These are phyloP conservation scores for Pherbina coryleti DNA, from an alignment of 2,888 invertebrate species.

Conservation along the genomic window DNA sequence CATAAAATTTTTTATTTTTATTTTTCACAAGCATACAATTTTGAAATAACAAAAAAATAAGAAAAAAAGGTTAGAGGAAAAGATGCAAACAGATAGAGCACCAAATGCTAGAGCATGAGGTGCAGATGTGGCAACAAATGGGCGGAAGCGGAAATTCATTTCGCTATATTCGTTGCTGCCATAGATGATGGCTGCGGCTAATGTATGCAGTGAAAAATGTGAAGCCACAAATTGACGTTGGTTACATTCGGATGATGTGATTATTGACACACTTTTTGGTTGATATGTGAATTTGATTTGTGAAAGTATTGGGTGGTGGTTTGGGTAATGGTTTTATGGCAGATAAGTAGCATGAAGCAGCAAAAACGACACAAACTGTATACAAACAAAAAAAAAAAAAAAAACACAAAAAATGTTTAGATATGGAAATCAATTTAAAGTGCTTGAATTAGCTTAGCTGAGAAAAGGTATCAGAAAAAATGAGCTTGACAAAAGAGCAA, in stretches of 20 bases:
- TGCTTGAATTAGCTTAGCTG: no score
- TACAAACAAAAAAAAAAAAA: no score
- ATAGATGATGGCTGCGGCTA: slow-evolving; percentile 8
- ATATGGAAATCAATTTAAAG: no score
- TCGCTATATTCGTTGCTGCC: neutral
- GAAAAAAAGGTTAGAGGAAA: neutral
- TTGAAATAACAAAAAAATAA: neutral
- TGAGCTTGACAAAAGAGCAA: neutral
- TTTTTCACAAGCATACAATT: neutral
- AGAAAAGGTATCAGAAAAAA: neutral
- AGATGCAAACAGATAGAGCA: neutral
- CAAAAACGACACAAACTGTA: no score
- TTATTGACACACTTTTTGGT: slow-evolving; percentile 19
- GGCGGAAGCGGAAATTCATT: neutral
- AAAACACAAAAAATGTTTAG: no score
- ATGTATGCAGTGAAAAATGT: slow-evolving; percentile 15
- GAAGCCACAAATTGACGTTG: neutral
- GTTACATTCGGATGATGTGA: slow-evolving; percentile 27
- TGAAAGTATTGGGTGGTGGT: neutral
- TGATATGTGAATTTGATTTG: neutral
- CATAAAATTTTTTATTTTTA: neutral
- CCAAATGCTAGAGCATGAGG: neutral
- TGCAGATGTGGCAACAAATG: neutral
- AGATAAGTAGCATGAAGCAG: no score
- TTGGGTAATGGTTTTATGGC: neutral